Percentiles rank a stretch among this genome's conserved stretches.
Conservation (phyloP, 2,888 invertebrate genomes). For the Ypsolopha sequella region DNA sequence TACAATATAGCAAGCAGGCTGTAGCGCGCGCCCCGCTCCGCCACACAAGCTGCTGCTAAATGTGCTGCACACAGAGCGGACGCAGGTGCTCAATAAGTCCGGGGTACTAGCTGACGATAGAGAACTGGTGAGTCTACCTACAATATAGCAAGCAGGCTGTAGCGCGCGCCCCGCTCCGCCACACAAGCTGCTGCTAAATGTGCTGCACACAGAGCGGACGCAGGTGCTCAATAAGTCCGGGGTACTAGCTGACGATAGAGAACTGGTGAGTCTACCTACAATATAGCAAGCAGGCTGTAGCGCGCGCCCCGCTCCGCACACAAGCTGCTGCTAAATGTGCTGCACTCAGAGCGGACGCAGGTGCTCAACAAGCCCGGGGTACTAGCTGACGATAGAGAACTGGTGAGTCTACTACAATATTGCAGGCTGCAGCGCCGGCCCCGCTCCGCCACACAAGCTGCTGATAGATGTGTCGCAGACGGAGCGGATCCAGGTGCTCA, state of each 20-base stretch:
- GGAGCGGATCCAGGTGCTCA: slow-evolving; percentile 71
- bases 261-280: slow-evolving; percentile 72
- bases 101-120: slow-evolving; percentile 75
- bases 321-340: slow-evolving; percentile 78
- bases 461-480: slow-evolving; percentile 82
- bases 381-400: slow-evolving; percentile 72
- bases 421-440: slow-evolving; percentile 24
- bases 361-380: slow-evolving; percentile 73
- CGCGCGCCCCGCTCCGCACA: slow-evolving; percentile 38
- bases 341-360: slow-evolving; percentile 76
- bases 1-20: too few species aligned
- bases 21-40: slow-evolving; percentile 38
- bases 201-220: slow-evolving; percentile 79
- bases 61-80: slow-evolving; percentile 79
- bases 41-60: slow-evolving; percentile 74
- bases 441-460: slow-evolving; percentile 54
- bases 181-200: slow-evolving; percentile 75
- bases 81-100: slow-evolving; percentile 67
- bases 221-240: slow-evolving; percentile 70
- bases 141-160: too few species aligned
- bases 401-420: slow-evolving; percentile 67
- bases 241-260: slow-evolving; percentile 73
- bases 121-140: slow-evolving; percentile 80
- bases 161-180: slow-evolving; percentile 35
- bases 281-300: slow-evolving; percentile 11